Conservation (phyloP, 1,140 invertebrate genomes). For the Sycophila sp. region DNA sequence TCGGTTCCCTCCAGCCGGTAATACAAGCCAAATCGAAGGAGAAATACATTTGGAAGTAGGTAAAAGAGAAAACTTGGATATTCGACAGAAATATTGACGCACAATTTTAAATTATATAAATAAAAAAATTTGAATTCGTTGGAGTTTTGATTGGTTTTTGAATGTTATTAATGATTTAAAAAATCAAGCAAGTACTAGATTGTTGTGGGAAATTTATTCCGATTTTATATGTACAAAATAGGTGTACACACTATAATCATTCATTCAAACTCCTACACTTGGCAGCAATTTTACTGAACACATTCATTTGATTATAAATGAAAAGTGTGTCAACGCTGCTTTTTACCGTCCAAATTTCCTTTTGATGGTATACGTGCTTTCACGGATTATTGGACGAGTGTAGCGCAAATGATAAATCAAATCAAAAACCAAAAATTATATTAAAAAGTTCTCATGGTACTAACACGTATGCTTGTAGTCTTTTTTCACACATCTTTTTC, state of each 20-base stretch:
- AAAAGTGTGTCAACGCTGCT: conserved; percentile 24
- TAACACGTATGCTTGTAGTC: conserved; percentile 9
- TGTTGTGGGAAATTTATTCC: conserved; percentile 35
- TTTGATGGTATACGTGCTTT: no score
- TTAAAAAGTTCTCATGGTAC: conserved; percentile 14
- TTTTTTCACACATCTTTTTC: neutral
- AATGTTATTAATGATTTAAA: no score
- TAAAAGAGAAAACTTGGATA: no score
- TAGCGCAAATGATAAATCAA: conserved; percentile 1
- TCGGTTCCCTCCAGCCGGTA: no score
- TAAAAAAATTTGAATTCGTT: no score
- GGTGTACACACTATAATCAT: conserved; percentile 64
- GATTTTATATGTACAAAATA: conserved; percentile 65
- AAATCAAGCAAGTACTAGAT: no score
- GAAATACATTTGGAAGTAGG: no score
- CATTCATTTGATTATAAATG: conserved; percentile 43
- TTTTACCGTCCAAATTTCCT: conserved; percentile 33
- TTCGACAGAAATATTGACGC: no score
- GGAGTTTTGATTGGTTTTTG: no score
- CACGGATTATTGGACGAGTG: no score
- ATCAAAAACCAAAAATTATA: conserved; percentile 3
- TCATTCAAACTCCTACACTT: conserved; percentile 49
- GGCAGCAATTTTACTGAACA: conserved; percentile 45
- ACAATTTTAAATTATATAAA: no score
- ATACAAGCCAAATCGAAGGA: no score